Base-by-base conservation (phyloP, 2,888 invertebrate genomes). In the Epinotia bilunana region DNA sequence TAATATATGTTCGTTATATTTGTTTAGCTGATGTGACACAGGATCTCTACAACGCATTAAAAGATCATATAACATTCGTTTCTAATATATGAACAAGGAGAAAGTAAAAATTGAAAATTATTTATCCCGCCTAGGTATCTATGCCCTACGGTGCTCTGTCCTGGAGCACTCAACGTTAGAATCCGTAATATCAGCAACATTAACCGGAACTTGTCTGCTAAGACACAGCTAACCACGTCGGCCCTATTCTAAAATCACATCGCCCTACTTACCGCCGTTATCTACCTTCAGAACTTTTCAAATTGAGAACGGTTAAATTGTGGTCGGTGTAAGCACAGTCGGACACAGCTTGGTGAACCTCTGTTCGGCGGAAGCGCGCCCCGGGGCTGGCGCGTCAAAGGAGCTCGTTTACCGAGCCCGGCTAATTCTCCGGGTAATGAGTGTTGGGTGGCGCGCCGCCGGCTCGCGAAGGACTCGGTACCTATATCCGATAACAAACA, bases 351-450 rank as follows among this genome's bases (percentile, higher is more conserved):
- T 49, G 49, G 49, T 49, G 53, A 53, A n/a, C n/a, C 5, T 16
- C 16, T 12, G 13, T 28, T 28, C 23, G 16, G 53, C 53, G 53
- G 53, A n/a, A 53, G 53, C 53, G 53, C n/a, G 53, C 53, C 53
- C 53, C n/a, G 53, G 13, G 53, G 53, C 53, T 49, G 53, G n/a
- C n/a, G 53, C n/a, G 53, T 61, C 61, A 61, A 61, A 61, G 61
- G 61, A 61, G 61, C 61, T 61, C 33, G 61, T 28, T 61, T 3
- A 33, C 61, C 58, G 61, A 11, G 23, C 13, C 7, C 7, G 61
- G 61, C 61, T 61, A 61, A 61, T 61, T 61, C 33, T 33, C 16
- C n/a, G 61, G 39, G 60, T 61, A 61, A 61, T 61, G 61, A 61
- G 61, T 61, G 60, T 23, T 33, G 33, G 61, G 16, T 9, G 60